Evolutionary conservation across 1,140 invertebrate species (phyloP), one percentile per base, ranked within the genome.

Genomic region (Drosophila gunungcola): DNA sequence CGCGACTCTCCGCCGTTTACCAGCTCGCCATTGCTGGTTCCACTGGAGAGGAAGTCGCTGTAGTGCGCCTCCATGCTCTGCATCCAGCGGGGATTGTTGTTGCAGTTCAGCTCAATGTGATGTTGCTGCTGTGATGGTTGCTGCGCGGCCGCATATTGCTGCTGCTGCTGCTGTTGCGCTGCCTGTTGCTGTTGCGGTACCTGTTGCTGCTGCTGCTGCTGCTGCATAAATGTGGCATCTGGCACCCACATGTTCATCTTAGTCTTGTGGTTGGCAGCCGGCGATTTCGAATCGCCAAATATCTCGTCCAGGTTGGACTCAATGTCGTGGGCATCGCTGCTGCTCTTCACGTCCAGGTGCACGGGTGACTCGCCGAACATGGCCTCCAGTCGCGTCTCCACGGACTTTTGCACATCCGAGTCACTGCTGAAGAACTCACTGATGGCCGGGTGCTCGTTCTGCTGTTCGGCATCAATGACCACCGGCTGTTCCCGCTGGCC

Each of bases 281-380:
- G 80, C 3, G 90, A 90, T 52, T 92, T 89, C 1, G 84, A 84
- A 13, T 92, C 91, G 11, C 92, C 86, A 57, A 92, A 92, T 4
- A 92, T 85, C 42, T 91, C 91, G 49, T 92, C 91, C 45, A 92
- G 53, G 49, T 90, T 90, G 1, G 92, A 86, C 54, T 92, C 92
- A 56, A 92, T 92, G 46, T 91, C 80, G 11, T 91, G 72, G 0
- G 73, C 60, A 73, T 91, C 88, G 36, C 54, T 90, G 57, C 83
- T 77, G 54, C 73, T 85, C 43, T 92, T 91, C 7, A 80, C 80
- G 39, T 90, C 86, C 57, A 91, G 61, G 32, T 89, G 83, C n/a
- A 92, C 91, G 0, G 91, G 90, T 3, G 91, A 91, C 60, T 92
- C 92, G 0, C 91, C 91, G 29, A 92, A 92, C 91, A 92, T 92